These are phyloP conservation scores for Aspidapion aeneum DNA, from an alignment of 2,888 invertebrate species.

Conservation along the genomic window DNA sequence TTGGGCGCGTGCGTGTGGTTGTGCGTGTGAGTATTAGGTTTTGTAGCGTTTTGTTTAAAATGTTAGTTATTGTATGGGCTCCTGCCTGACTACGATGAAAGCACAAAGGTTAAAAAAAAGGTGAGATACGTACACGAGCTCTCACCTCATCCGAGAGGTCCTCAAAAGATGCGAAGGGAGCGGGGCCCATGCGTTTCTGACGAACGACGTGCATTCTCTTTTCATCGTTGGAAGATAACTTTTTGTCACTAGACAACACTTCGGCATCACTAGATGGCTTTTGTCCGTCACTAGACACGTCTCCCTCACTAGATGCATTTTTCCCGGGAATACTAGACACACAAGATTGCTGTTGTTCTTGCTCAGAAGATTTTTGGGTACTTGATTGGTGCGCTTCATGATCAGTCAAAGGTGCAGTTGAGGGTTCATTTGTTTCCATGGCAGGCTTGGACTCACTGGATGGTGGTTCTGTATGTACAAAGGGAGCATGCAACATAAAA, in stretches of 20 bases:
- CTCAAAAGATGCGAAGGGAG: slow-evolving; percentile 93
- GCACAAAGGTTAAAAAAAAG: slow-evolving; percentile 26
- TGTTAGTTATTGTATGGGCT: too few relatives aligned
- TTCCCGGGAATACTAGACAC: too few relatives aligned
- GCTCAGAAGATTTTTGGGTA: background rate
- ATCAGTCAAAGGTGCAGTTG: background rate
- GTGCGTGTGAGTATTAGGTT: too few relatives aligned
- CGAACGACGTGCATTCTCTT: background rate
- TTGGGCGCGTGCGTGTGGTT: too few relatives aligned
- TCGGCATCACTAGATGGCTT: background rate
- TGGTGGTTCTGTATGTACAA: background rate
- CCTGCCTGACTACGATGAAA: too few relatives aligned
- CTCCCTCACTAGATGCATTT: too few relatives aligned
- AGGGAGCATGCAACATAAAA: background rate
- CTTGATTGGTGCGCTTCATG: background rate
- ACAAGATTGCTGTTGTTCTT: too few relatives aligned
- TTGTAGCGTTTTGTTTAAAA: too few relatives aligned
- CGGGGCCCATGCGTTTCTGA: slow-evolving; percentile 85
- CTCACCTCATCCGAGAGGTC: slow-evolving; percentile 81
- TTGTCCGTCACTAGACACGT: background rate
- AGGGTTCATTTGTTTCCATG: background rate
- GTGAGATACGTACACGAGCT: slow-evolving; percentile 57
- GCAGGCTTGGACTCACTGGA: background rate
- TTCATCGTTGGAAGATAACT: background rate
- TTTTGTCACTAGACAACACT: background rate